A percentile compares a stretch with the other conserved stretches of the same genome.
Evolutionary conservation across 37 sponge, comb jelly and placozoan genomes (phyloP).

Genomic region (Aphrocallistes beatrix): DNA sequence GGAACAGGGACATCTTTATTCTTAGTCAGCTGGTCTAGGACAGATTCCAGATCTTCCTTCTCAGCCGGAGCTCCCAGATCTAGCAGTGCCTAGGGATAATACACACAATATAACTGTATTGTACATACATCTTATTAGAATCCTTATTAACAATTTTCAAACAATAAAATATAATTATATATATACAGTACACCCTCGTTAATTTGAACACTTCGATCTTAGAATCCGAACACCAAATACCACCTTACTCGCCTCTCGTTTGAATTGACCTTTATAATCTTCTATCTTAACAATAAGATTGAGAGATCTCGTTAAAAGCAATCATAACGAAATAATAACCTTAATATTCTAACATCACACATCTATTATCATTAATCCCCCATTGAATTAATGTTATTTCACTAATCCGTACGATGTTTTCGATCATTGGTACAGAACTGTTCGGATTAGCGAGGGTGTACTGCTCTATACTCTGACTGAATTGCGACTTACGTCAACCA

Average conservation of each 20-base stretch:
- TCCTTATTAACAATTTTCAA: not conserved
- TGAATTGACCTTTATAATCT: too few species aligned
- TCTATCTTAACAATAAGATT: too few species aligned
- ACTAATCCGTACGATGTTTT: too few species aligned
- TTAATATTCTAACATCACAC: too few species aligned
- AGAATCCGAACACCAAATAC: too few species aligned
- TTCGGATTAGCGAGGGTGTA: not conserved
- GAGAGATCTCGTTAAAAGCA: too few species aligned
- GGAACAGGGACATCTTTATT: conserved; percentile 10
- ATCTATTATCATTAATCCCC: too few species aligned
- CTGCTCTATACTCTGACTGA: not conserved
- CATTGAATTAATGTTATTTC: too few species aligned
- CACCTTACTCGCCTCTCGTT: too few species aligned
- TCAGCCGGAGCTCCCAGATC: not conserved
- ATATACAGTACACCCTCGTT: not conserved
- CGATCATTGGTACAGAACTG: too few species aligned
- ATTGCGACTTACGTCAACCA: not conserved
- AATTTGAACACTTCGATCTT: not conserved
- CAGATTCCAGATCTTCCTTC: not conserved
- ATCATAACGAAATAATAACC: too few species aligned
- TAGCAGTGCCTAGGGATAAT: not conserved
- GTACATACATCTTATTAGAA: not conserved
- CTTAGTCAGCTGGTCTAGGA: not conserved
- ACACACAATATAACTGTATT: not conserved
- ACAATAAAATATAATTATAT: not conserved